Evolutionary conservation across 2,888 invertebrate genomes (phyloP), one percentile per base, ranked within the genome.

Genomic region (Caradrina clavipalpis): DNA sequence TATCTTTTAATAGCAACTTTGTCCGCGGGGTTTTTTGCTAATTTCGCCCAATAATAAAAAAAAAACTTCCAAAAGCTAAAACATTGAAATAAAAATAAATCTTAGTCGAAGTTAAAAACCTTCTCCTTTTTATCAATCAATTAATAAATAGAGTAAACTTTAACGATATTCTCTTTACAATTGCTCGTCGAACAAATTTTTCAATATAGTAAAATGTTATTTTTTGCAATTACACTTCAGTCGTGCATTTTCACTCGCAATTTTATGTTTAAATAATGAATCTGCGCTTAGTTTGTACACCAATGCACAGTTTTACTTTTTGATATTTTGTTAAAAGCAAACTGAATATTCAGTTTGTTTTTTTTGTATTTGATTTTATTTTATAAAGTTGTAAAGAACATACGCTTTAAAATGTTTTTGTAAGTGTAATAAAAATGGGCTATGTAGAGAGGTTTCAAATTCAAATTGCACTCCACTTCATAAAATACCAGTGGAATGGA

Each of bases 281-380:
- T 42, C 26, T 19, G 19, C 26, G 26, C 5, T 42, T 11, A 4
- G 13, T 39, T 21, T 39, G 39, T 13, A 19, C 8, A 31, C 10
- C 42, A 57, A 53, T 76, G 22, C 22, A 53, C 11, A 11, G 39
- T 39, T 54, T 42, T 17, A 53, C 26, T 31, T 58, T n/a, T 76
- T 76, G 47, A 72, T 54, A 54, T 57, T 47, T 76, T 53, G n/a
- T 57, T 54, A 22, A 67, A 53, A 76, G 76, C 39, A 21, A 21
- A 47, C 39, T 42, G 39, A 39, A 39, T 11, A 39, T n/a, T n/a
- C n/a, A n/a, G n/a, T n/a, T n/a, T n/a, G n/a, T n/a, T n/a, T n/a
- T n/a, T n/a, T n/a, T n/a, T 39, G 15, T 19, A 7, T 50, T 26
- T 1, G 21, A 47, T 49, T 66, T 39, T 39, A 13, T 13, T 39